Evolutionary conservation across 2,113 vertebrate genomes (phyloP), one percentile per base, ranked within the genome.

Genomic region (Coryphaenoides rupestris): DNA sequence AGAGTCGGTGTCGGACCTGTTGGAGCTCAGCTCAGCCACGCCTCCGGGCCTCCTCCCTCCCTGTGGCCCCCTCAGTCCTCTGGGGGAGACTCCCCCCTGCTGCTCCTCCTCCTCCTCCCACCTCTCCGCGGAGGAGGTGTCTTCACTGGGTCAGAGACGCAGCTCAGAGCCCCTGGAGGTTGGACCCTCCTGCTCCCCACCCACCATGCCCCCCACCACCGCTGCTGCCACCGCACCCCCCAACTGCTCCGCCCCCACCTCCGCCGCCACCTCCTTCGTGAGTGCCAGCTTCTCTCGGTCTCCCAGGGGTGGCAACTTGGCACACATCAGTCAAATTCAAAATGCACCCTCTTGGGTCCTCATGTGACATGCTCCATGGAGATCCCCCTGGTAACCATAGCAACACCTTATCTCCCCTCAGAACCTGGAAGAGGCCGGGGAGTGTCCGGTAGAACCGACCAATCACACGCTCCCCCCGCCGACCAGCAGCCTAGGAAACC

Each of bases 401-500:
- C 52, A 66, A n/a, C 19, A 21, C 15, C 52, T 58, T 23, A 46
- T 7, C 19, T 59, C 78, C 22, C 67, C 58, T 63, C 72, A 96
- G 94, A 85, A 77, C 58, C 80, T 89, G 23, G 93, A 94, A 55
- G 92, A 95, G 65, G 81, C 66, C 5, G 86, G 73, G 21, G 92
- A 92, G 57, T 84, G 77, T 49, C 83, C 87, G 59, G 81, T 77
- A 0, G 93, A 94, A 10, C 87, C 89, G 0, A 78, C 90, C 74
- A 92, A 88, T 89, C 92, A 90, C 75, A 89, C 86, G 4, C 82
- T 87, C 68, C 91, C 86, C n/a, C 86, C 76, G 0, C 81, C 7
- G 22, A 65, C 66, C 81, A 72, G 22, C 75, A 85, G 87, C 56
- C 79, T 92, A 55, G 80, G 89, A 56, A 87, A 91, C 64, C 78